Percentiles rank a stretch among this genome's conserved stretches.
Conservation (phyloP, 2,797 vertebrate genomes). For the Silurus lanzhouensis region DNA sequence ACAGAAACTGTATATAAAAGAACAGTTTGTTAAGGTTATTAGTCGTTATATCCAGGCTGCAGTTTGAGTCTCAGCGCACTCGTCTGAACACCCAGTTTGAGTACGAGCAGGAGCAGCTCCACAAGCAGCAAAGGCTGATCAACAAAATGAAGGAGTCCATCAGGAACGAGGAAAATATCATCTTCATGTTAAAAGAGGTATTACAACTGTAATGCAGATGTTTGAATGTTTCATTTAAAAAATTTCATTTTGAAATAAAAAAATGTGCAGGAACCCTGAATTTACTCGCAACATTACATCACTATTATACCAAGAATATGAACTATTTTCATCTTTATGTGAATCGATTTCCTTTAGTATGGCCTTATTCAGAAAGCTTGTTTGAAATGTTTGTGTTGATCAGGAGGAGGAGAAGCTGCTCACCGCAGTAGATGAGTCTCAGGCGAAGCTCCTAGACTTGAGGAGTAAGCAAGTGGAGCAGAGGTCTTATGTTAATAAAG, state of each 20-base stretch:
- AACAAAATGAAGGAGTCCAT: conserved; percentile 69
- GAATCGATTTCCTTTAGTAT: neutral
- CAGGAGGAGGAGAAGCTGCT: conserved; percentile 83
- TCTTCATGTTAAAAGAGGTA: conserved; percentile 77
- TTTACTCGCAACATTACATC: too few relatives aligned
- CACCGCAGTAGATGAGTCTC: conserved; percentile 70
- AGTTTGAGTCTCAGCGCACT: conserved; percentile 87
- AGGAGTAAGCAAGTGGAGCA: conserved; percentile 72
- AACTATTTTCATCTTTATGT: neutral
- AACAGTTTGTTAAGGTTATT: neutral
- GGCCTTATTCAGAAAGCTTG: neutral
- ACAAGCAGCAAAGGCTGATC: conserved; percentile 73
- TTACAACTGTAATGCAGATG: neutral
- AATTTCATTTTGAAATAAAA: too few relatives aligned
- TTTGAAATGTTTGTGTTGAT: neutral
- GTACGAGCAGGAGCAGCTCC: conserved; percentile 78
- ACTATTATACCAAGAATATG: neutral
- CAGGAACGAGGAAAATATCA: conserved; percentile 69
- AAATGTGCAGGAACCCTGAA: too few relatives aligned
- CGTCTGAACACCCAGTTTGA: conserved; percentile 80
- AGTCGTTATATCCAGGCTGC: conserved; percentile 83
- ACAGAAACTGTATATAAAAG: too few relatives aligned
- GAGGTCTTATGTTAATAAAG: conserved; percentile 68
- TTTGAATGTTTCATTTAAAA: too few relatives aligned
- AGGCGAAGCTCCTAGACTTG: conserved; percentile 72